phyloP scores from a whole-genome alignment of 2,797 vertebrate genomes.

The Cetoscarus ocellatus region DNA sequence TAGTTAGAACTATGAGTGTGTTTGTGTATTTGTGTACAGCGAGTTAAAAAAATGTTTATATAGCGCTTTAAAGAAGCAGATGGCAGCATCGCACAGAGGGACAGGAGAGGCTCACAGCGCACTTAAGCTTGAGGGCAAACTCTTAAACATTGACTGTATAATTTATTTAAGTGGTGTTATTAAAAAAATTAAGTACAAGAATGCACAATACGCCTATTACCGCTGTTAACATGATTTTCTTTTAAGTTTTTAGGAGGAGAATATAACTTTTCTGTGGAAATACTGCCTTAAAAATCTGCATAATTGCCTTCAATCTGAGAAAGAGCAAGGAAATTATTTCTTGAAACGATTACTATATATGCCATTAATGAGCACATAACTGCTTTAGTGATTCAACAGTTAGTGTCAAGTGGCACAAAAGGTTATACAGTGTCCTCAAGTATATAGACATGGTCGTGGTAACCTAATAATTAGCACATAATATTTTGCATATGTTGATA shows the following conservation, averaged over 20 bases:
- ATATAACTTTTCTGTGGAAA: not conserved
- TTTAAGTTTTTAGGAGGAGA: not conserved
- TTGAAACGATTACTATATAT: too few species aligned
- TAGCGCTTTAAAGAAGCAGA: conserved; percentile 36
- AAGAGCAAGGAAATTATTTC: too few species aligned
- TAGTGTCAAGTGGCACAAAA: too few species aligned
- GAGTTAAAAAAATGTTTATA: conserved; percentile 16
- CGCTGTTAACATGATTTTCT: not conserved
- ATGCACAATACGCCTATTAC: not conserved
- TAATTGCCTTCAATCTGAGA: too few species aligned
- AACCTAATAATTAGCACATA: too few species aligned
- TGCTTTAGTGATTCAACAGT: too few species aligned
- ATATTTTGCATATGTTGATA: too few species aligned
- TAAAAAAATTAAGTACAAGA: conserved; percentile 9
- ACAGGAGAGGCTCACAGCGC: conserved; percentile 19
- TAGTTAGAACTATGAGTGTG: too few species aligned
- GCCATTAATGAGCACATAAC: too few species aligned
- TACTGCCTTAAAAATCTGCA: not conserved
- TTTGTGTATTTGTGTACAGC: not conserved
- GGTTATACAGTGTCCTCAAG: too few species aligned
- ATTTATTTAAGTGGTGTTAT: conserved; percentile 26
- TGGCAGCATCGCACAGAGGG: conserved; percentile 37
- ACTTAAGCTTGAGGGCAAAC: conserved; percentile 10
- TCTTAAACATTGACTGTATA: conserved; percentile 9
- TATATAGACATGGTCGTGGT: too few species aligned